These are phyloP conservation scores for Podotricha telesiphe DNA, from an alignment of 2,888 invertebrate species.

Conservation along the genomic window DNA sequence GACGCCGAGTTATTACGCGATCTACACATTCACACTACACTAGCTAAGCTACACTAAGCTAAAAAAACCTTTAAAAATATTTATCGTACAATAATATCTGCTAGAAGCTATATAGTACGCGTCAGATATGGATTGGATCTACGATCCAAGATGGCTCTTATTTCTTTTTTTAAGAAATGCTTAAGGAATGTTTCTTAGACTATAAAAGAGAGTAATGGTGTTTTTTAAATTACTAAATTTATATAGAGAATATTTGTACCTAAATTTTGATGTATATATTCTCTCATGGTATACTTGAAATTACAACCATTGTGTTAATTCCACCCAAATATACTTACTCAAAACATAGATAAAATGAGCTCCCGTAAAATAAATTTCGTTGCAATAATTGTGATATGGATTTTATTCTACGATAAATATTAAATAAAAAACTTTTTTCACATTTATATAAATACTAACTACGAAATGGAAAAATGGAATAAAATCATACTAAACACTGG, in stretches of 20 bases:
- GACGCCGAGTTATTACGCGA: conserved; percentile 85
- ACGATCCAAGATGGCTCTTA: not conserved
- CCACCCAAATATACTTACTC: no score
- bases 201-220: no score
- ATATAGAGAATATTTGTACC: no score
- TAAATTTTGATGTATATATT: no score
- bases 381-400: not conserved
- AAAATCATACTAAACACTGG: not conserved
- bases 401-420: conserved; percentile 6
- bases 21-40: conserved; percentile 61
- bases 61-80: not conserved
- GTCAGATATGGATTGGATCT: not conserved
- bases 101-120: not conserved
- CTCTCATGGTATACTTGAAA: no score
- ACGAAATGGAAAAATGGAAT: not conserved
- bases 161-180: not conserved
- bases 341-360: no score
- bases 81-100: not conserved
- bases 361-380: not conserved
- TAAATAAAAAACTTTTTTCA: not conserved
- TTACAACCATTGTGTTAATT: no score
- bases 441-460: not conserved
- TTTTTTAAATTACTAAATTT: no score
- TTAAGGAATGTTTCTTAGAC: no score
- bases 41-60: conserved; percentile 21